Base-by-base conservation (phyloP, 2,888 invertebrate species). In the Boloria euphrosyne region DNA sequence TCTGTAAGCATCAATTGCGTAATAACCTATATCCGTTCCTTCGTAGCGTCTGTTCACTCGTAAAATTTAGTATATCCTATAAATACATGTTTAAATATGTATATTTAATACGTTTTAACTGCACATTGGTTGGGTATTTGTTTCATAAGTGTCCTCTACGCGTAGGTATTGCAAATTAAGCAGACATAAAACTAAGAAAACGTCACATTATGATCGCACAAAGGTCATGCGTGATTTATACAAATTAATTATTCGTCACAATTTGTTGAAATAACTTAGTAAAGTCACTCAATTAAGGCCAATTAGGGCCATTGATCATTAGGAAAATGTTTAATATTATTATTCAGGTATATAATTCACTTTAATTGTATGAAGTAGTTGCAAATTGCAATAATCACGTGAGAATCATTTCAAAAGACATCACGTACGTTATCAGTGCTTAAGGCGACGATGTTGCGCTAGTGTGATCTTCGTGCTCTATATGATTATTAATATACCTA, bases 1-100 rank as follows among this genome's bases (percentile, higher is more conserved):
- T 68, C 62, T 70, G 68, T 69, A 54, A 67, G 65, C 68, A 71
- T 59, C 75, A 79, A 80, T 79, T 80, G 77, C 70, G 66, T 76
- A 78, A 77, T 74, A 66, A 73, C 62, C 67, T 70, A 71, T 73
- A 73, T 77, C 74, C 72, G 69, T 62, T 61, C 60, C 57, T 44
- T 68, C 62, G 44, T 58, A 52, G 62, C 51, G 38, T 62, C 46
- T 52, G 46, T 27, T 16, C 46, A 58, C n/a, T 51, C 43, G 7
- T 50, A 27, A 64, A 27, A 63, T 63, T 55, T 57, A 27, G 44
- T 51, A 18, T 49, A 51, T 27, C 22, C 16, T 59, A 16, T 31
- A 31, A 22, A 59, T 51, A 16, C 31, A 14, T 38, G 27, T 4
- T 31, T 16, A 53, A 5, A 27, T n/a, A 14, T 53, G n/a, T 31